Conservation (phyloP, 2,113 vertebrate genomes). For the Shinisaurus crocodilurus region DNA sequence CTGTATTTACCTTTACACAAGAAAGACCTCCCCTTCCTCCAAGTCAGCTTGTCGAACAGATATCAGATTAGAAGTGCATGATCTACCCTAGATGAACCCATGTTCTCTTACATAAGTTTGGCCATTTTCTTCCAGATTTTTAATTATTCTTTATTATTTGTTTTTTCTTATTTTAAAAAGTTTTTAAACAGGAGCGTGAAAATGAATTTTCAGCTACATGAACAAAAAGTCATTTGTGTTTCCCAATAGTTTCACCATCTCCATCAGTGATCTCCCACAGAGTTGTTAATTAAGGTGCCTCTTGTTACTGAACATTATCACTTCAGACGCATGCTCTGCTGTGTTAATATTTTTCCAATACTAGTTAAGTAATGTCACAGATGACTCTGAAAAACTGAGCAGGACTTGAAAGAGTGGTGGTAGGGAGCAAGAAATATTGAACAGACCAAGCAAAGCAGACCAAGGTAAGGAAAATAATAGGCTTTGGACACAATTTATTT, state of each 20-base stretch:
- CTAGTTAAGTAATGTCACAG: not conserved
- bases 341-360: not conserved
- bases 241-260: not conserved
- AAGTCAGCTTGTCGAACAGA: not conserved
- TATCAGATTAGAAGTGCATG: not conserved
- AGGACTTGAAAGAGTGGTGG: not conserved
- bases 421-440: not conserved
- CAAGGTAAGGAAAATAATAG: not conserved
- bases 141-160: not conserved
- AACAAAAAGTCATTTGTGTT: not conserved
- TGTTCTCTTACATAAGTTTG: not conserved
- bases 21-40: not conserved
- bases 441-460: not conserved
- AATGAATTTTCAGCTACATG: not conserved
- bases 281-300: not conserved
- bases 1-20: not conserved
- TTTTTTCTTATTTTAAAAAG: not conserved
- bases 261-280: not conserved
- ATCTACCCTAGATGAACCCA: not conserved
- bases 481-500: not conserved
- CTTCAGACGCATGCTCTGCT: not conserved
- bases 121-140: not conserved
- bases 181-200: not conserved
- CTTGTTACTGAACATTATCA: not conserved
- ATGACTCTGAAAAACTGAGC: not conserved